Evolutionary conservation across 2,113 vertebrate genomes (phyloP).

Genomic region (Percopsis transmontana): DNA sequence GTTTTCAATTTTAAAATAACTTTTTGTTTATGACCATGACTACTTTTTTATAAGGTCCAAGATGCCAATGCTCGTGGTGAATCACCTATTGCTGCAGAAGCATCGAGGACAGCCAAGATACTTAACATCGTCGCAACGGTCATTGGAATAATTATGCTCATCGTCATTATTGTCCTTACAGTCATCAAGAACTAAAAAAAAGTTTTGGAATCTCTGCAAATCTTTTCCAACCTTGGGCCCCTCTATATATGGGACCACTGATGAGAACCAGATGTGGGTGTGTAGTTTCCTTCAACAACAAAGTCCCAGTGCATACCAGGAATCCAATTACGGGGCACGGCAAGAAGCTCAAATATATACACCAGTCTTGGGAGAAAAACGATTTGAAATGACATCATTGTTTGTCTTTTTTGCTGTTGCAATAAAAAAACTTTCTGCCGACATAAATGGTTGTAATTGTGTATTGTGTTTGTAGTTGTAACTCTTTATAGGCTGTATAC

Average conservation of each 20-base stretch:
- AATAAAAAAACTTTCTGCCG: background rate
- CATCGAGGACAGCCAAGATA: conserved; percentile 64
- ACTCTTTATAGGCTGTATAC: too few relatives aligned
- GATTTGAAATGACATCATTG: background rate
- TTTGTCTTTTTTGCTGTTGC: background rate
- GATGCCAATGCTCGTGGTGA: conserved; percentile 49
- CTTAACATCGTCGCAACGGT: conserved; percentile 65
- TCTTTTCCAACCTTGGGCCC: background rate
- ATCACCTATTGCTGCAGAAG: conserved; percentile 27
- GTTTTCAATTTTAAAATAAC: background rate
- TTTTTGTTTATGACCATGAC: background rate
- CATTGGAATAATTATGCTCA: conserved; percentile 51
- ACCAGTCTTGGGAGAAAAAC: too few relatives aligned
- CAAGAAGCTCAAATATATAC: too few relatives aligned
- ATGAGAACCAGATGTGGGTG: conserved; percentile 22
- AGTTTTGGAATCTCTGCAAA: conserved; percentile 1
- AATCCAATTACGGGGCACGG: too few relatives aligned
- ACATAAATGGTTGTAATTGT: too few relatives aligned
- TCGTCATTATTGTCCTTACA: conserved; percentile 19
- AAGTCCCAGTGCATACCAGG: too few relatives aligned
- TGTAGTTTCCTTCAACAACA: background rate
- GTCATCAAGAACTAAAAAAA: background rate
- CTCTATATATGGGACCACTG: background rate
- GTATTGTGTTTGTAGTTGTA: too few relatives aligned
- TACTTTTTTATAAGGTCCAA: conserved; percentile 40